phyloP scores from a whole-genome alignment of 2,888 invertebrate genomes.

The Agapetus fuscipes region DNA sequence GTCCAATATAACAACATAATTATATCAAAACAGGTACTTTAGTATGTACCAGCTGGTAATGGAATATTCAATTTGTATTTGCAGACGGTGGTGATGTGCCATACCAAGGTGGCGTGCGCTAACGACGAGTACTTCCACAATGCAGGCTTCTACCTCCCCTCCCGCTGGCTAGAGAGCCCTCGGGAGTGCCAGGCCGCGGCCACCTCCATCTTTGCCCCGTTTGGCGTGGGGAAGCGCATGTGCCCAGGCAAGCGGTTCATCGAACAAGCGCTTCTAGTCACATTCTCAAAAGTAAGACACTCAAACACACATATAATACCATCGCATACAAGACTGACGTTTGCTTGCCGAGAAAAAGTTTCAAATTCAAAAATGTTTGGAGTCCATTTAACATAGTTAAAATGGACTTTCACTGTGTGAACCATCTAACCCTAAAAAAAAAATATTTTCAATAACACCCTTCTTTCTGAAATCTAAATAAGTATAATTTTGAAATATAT shows the following conservation, averaged over 20 bases:
- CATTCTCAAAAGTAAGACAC: constrained; percentile 56
- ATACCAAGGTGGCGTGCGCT: constrained; percentile 73
- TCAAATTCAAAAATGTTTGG: too few species aligned
- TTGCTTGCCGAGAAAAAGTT: too few species aligned
- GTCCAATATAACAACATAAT: too few species aligned
- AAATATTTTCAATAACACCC: background rate
- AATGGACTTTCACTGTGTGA: too few species aligned
- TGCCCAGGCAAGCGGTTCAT: constrained; percentile 82
- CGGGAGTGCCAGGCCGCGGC: constrained; percentile 36
- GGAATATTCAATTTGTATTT: too few species aligned
- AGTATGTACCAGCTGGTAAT: too few species aligned
- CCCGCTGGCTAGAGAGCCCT: constrained; percentile 59
- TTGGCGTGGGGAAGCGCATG: constrained; percentile 69
- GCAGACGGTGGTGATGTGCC: constrained; percentile 68
- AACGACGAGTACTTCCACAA: constrained; percentile 65
- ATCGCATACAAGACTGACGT: too few species aligned
- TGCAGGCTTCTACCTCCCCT: constrained; percentile 61
- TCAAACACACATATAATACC: background rate
- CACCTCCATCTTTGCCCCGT: constrained; percentile 62
- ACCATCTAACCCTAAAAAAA: too few species aligned
- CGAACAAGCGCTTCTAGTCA: constrained; percentile 63
- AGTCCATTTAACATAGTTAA: too few species aligned
- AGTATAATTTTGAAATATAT: too few species aligned
- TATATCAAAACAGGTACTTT: too few species aligned
- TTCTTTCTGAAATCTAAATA: too few species aligned